Percentiles rank a stretch among this genome's conserved stretches.
Evolutionary conservation across 2,113 vertebrate species (phyloP).

Genomic region (Taurulus bubalis): DNA sequence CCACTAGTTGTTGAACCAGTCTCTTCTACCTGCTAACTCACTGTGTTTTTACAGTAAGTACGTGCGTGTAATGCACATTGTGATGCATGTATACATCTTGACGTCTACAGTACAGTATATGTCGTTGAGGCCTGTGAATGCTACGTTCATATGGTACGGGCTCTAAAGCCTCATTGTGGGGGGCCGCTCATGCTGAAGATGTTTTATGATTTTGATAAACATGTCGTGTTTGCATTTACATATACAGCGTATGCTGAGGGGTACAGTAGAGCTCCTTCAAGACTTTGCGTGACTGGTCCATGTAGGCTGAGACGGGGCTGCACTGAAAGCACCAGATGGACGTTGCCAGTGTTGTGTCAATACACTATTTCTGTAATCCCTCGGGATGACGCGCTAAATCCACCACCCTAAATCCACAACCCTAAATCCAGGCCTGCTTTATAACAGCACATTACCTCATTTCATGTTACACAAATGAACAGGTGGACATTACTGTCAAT

Average conservation of each 20-base stretch:
- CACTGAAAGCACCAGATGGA: slow-evolving; percentile 14
- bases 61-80: not conserved
- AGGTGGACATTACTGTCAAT: slow-evolving; percentile 5
- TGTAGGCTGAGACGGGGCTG: slow-evolving; percentile 1
- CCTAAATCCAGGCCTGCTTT: slow-evolving; percentile 27
- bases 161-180: slow-evolving; percentile 6
- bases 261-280: not conserved
- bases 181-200: not conserved
- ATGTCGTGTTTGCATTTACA: not conserved
- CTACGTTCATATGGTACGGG: not conserved
- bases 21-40: too few species aligned
- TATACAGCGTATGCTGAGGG: slow-evolving; percentile 11
- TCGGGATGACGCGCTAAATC: slow-evolving; percentile 54
- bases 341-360: slow-evolving; percentile 41
- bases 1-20: too few species aligned
- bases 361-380: slow-evolving; percentile 55
- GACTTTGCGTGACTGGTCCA: not conserved
- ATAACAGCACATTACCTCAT: slow-evolving; percentile 47
- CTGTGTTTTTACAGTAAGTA: not conserved
- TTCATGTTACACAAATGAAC: slow-evolving; percentile 29
- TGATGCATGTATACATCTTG: not conserved
- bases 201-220: not conserved
- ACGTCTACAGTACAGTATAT: not conserved
- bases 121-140: not conserved
- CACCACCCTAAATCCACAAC: slow-evolving; percentile 7